Evolutionary conservation across 2,113 vertebrate genomes (phyloP).

Genomic region (Sardina pilchardus): DNA sequence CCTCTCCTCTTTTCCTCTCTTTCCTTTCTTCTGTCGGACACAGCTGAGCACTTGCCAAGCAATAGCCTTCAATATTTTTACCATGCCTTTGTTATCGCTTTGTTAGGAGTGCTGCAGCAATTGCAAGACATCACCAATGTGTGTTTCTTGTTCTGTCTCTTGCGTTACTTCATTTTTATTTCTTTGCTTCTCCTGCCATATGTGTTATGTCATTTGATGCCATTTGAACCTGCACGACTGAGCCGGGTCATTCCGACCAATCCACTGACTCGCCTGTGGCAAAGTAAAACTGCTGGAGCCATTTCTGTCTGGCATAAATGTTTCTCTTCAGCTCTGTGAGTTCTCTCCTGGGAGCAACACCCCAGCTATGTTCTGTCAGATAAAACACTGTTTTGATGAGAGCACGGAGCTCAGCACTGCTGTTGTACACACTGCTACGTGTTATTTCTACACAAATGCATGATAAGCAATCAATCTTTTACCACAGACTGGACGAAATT

Average conservation of each 20-base stretch:
- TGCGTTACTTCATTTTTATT: not conserved
- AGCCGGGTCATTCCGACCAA: not conserved
- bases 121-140: not conserved
- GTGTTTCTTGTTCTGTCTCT: not conserved
- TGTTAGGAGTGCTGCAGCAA: not conserved
- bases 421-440: too few species aligned
- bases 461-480: too few species aligned
- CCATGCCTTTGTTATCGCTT: not conserved
- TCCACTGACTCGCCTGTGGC: not conserved
- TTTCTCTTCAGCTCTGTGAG: not conserved
- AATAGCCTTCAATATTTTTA: not conserved
- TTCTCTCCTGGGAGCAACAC: too few species aligned
- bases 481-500: too few species aligned
- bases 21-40: not conserved
- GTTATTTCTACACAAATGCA: too few species aligned
- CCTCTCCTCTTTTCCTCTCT: not conserved
- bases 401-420: too few species aligned
- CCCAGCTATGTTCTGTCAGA: too few species aligned
- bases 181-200: not conserved
- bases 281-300: not conserved
- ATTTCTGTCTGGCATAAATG: not conserved
- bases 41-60: not conserved
- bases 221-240: not conserved
- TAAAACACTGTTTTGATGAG: too few species aligned
- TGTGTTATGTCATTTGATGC: not conserved